Evolutionary conservation across 1,140 invertebrate genomes (phyloP).

Genomic region (Cryptotermes secundus): DNA sequence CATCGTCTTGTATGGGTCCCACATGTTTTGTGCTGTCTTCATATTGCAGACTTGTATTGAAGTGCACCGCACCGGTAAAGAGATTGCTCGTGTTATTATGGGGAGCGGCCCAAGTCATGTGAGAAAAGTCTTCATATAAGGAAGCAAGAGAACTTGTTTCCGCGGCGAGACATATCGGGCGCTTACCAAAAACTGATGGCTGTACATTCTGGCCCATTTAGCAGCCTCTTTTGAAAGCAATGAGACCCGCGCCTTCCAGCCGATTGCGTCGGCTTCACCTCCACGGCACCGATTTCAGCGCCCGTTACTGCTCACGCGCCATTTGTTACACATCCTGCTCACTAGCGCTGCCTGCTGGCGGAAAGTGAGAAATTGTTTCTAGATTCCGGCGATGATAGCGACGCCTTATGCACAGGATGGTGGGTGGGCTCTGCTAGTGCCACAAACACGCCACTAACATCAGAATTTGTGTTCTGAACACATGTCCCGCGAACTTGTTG

Average conservation of each 20-base stretch:
- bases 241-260: background rate
- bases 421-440: no score
- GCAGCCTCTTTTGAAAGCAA: background rate
- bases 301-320: background rate
- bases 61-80: no score
- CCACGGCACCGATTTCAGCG: background rate
- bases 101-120: no score
- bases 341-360: no score
- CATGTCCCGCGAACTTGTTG: no score
- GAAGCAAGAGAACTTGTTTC: no score
- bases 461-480: no score
- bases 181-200: background rate
- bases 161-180: background rate
- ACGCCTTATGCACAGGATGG: background rate
- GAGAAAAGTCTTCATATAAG: background rate
- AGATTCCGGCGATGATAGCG: background rate
- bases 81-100: no score
- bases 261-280: background rate
- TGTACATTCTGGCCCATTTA: background rate
- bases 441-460: no score
- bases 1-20: no score
- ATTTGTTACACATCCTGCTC: constrained; percentile 5
- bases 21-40: no score
- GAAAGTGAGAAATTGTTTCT: background rate
- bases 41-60: no score